phyloP scores from a whole-genome alignment of 2,113 vertebrate species.

The Oncorhynchus tshawytscha region DNA sequence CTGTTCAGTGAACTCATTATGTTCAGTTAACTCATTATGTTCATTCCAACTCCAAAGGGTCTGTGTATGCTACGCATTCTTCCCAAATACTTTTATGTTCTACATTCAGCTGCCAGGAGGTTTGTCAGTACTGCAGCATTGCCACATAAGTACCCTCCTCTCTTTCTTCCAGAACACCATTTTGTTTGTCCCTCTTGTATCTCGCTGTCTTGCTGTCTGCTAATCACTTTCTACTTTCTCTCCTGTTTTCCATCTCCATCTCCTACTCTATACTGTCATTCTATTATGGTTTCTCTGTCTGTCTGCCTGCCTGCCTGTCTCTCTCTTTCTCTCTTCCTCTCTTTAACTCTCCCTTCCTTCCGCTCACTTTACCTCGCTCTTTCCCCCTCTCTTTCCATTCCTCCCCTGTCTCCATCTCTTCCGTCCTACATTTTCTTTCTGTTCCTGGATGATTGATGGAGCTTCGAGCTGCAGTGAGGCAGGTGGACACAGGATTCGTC shows the following conservation, averaged over 20 bases:
- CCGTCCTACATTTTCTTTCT: constrained; percentile 2
- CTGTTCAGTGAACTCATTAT: too few species aligned
- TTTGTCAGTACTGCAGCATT: neutral
- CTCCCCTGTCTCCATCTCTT: neutral
- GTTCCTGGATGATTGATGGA: constrained; percentile 34
- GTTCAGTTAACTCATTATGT: too few species aligned
- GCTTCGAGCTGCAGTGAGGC: constrained; percentile 26
- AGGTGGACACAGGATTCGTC: constrained; percentile 18
- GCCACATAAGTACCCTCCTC: neutral
- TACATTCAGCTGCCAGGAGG: neutral
- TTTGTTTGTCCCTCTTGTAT: neutral
- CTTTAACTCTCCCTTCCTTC: neutral
- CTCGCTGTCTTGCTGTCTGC: too few species aligned
- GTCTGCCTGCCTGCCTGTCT: neutral
- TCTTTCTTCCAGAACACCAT: too few species aligned
- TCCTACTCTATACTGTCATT: too few species aligned
- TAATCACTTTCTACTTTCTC: too few species aligned
- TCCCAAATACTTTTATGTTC: neutral
- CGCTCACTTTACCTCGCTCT: neutral
- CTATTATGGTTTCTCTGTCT: neutral
- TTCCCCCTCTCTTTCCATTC: neutral
- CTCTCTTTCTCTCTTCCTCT: neutral
- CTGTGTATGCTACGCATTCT: neutral
- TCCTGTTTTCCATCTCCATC: too few species aligned
- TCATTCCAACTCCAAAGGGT: too few species aligned